Evolutionary conservation across 2,888 invertebrate species (phyloP), one percentile per base, ranked within the genome.

Genomic region (Napeogenes inachia): DNA sequence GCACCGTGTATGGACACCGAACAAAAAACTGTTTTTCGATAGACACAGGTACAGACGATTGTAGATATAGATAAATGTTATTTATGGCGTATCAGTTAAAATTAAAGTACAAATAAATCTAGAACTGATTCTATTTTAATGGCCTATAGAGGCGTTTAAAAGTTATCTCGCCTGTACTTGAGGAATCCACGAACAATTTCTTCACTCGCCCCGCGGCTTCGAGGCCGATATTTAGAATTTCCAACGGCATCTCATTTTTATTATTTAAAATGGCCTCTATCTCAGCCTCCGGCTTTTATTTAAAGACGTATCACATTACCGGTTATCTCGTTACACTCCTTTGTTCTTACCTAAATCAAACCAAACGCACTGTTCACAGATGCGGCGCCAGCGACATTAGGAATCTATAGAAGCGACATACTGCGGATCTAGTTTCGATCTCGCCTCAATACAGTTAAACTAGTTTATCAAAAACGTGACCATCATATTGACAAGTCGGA

Each of bases 261-360:
- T 77, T 83, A 80, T 81, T 80, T 77, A 77, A 80, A 83, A 79
- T 79, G 77, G 81, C 78, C 80, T 86, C 84, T 86, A 85, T 85
- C 81, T 85, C 77, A 80, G 82, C 85, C 81, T 81, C 82, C 80
- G 80, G 82, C 83, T 42, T 42, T 42, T 82, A 81, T 83, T 84
- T 84, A 83, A 86, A 83, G 81, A 77, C 80, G 78, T 85, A 86
- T 89, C 86, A 79, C 85, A 84, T 89, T 89, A 87, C 89, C 78
- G 75, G 81, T 83, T 85, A 85, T 86, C 84, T 88, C 81, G 84
- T 87, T 85, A 84, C 85, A 79, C 75, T 72, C 73, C 82, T 81
- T 82, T 84, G 82, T 80, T 68, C 65, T 62, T 64, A 77, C 75
- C 35, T 35, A 35, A 35, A 35, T 6, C 35, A 10, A 42, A 10